Conservation (phyloP, 2,888 invertebrate species). For the Capitulum mitella region DNA sequence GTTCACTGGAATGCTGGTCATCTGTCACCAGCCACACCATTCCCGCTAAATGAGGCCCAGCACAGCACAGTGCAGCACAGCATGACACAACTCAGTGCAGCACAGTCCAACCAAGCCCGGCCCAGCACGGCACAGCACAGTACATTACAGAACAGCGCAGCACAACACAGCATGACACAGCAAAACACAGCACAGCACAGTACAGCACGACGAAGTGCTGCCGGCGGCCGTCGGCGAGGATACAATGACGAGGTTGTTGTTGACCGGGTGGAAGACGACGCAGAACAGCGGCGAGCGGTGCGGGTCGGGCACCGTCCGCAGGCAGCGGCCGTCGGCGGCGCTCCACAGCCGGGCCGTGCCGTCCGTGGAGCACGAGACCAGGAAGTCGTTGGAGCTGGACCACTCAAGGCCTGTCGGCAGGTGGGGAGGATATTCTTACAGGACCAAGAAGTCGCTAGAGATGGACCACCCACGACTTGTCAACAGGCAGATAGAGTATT, state of each 20-base stretch:
- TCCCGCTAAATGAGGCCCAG: no score
- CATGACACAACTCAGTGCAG: no score
- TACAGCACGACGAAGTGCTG: no score
- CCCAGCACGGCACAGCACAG: no score
- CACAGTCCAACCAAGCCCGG: no score
- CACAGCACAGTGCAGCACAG: no score
- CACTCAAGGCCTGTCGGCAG: constrained; percentile 62
- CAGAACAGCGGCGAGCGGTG: constrained; percentile 51
- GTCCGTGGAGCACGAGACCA: constrained; percentile 69
- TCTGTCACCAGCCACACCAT: no score
- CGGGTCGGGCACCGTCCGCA: constrained; percentile 59
- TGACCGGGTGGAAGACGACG: constrained; percentile 73
- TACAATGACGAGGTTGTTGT: constrained; percentile 79
- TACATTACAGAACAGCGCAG: no score
- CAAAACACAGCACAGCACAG: no score
- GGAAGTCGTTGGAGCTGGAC: constrained; percentile 75
- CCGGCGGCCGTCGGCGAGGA: no score
- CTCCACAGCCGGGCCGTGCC: constrained; percentile 68
- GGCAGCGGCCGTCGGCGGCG: constrained; percentile 50
- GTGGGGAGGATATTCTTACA: constrained; percentile 25
- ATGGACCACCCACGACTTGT: background rate
- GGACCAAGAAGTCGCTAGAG: background rate
- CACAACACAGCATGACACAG: no score
- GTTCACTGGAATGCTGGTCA: no score
- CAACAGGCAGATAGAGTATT: background rate